Base-by-base conservation (phyloP, 2,888 invertebrate genomes). In the Pterostichus madidus region DNA sequence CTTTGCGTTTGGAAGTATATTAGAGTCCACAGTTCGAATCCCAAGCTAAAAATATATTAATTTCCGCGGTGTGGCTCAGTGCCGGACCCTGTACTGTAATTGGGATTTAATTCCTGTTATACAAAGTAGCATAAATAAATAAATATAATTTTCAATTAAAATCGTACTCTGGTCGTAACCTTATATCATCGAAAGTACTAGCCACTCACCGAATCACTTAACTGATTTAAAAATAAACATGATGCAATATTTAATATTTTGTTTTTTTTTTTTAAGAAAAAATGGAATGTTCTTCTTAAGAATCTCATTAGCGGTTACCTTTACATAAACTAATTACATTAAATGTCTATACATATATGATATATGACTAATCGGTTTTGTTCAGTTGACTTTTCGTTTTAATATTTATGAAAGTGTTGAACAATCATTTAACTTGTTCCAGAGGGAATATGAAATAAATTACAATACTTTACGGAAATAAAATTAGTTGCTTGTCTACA, bases 391-490 rank as follows among this genome's bases (percentile, higher is more conserved):
- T 56, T 56, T 56, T 56, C 31, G 13, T 56, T 56, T 56, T 56
- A 56, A 56, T n/a, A n/a, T 8, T 56, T 6, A 17, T 15, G 56
- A 56, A 56, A 56, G 56, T 56, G 56, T 17, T 56, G 13, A 56
- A 13, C 15, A 17, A 8, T 53, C 7, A 10, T 49, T 53, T 53
- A 53, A 46, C 46, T n/a, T 24, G 24, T 49, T 56, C 56, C 8
- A 56, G 5, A 56, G 8, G 56, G 56, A 49, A 49, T 4, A 17
- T 17, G 17, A 56, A 17, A 56, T 56, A 56, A 56, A 17, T 56
- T 17, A 17, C 17, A 17, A 56, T 56, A 56, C 56, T 56, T 56
- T 56, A 17, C 56, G 56, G 17, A 56, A 56, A 56, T 56, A 56
- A 17, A 13, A 17, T 56, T 56, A 56, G 1, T 8, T 56, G 13